phyloP scores from a whole-genome alignment of 2,888 invertebrate genomes.

The Coecobrya sp. region DNA sequence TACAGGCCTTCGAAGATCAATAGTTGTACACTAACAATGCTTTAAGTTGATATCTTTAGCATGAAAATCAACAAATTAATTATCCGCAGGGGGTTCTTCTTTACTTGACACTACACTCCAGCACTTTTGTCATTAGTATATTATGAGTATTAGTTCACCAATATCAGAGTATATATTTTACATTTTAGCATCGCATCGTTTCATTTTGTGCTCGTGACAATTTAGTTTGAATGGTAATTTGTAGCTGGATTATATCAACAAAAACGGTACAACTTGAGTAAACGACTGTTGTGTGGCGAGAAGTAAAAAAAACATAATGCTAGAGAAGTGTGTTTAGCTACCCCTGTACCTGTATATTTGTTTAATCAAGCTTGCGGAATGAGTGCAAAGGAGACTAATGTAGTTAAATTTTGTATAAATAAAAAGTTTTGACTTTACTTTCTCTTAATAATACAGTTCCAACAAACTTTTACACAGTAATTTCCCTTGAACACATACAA shows the following conservation, averaged over 20 bases:
- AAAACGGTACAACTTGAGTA: not conserved
- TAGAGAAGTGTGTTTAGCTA: not conserved
- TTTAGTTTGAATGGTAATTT: constrained; percentile 74
- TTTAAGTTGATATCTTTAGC: not conserved
- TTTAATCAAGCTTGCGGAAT: constrained; percentile 23
- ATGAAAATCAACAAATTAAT: constrained; percentile 80
- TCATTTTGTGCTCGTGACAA: constrained; percentile 71
- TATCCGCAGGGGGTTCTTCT: constrained; percentile 81
- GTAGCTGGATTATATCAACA: constrained; percentile 56
- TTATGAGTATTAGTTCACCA: constrained; percentile 37
- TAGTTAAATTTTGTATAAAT: constrained; percentile 54
- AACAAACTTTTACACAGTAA: constrained; percentile 27
- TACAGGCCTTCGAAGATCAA: constrained; percentile 20
- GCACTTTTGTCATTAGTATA: constrained; percentile 74
- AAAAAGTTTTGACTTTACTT: constrained; percentile 17
- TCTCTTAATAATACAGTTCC: constrained; percentile 46
- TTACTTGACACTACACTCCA: constrained; percentile 76
- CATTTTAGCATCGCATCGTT: constrained; percentile 48
- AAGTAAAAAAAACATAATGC: not conserved
- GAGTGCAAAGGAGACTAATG: constrained; percentile 53
- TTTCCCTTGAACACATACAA: not conserved
- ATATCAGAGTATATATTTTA: constrained; percentile 50
- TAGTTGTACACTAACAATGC: constrained; percentile 3
- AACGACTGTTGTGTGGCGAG: not conserved
- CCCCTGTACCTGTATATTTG: constrained; percentile 15